Evolutionary conservation across 2,113 vertebrate genomes (phyloP), one percentile per base, ranked within the genome.

Genomic region (Sapayoa aenigma): DNA sequence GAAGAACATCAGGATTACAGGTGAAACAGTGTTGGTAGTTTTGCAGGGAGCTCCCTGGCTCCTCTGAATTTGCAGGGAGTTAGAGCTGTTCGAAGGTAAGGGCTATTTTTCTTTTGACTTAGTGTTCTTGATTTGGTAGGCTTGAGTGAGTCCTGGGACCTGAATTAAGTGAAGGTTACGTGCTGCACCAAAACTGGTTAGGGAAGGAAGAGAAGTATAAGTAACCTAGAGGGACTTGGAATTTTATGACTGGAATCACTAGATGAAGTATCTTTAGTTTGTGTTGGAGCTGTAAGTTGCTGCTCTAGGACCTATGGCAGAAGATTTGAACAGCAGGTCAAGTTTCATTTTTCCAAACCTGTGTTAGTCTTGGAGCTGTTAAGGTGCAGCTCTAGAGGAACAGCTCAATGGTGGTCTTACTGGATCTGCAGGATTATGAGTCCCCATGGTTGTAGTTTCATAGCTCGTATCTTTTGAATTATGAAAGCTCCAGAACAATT

Each of bases 401-500:
- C 56, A 87, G 74, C 80, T 84, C 65, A 83, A 27, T 62, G 69
- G 83, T 95, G 90, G 69, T 87, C 93, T 90, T 55, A 55, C 28
- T 92, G 80, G 37, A 56, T 65, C 73, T 81, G 42, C 80, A 72
- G 73, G 84, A 55, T 86, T 92, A 74, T 6, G 4, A 30, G 58
- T 93, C 94, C 93, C 94, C 85, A 82, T 86, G 88, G 73, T 73
- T 93, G 69, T 91, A 75, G 79, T 95, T 97, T 94, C 85, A 90
- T 94, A 96, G 80, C 73, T 89, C 5, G 1, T 94, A 91, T 94
- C 88, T 92, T 95, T 84, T 89, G 88, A 92, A 92, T 93, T 96
- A 93, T 92, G 93, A 90, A 90, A 89, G 86, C 77, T 90, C 33
- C 73, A 66, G 53, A 84, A 60, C 73, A 84, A 42, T 95, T 97